A percentile compares a stretch with the other conserved stretches of the same genome.
These are phyloP conservation scores for Schizaphis graminum DNA, from an alignment of 2,888 invertebrate genomes.

Conservation along the genomic window DNA sequence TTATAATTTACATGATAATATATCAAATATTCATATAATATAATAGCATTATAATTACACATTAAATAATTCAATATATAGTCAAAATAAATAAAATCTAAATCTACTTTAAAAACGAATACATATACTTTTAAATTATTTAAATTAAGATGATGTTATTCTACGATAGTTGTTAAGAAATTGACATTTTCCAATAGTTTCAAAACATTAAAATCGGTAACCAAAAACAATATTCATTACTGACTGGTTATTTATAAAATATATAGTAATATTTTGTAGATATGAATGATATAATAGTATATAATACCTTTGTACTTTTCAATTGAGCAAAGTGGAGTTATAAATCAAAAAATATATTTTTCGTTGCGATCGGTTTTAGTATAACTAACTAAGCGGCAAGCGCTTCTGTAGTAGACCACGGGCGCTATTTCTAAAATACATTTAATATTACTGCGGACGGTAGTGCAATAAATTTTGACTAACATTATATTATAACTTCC, in stretches of 20 bases:
- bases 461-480: conserved; percentile 53
- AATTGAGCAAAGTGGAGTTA: conserved; percentile 21
- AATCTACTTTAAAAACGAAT: neutral
- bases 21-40: neutral
- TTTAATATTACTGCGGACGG: conserved; percentile 3
- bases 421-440: conserved; percentile 32
- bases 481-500: conserved; percentile 46
- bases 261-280: neutral
- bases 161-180: neutral
- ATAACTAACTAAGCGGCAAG: neutral
- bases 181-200: neutral
- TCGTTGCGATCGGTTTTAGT: neutral
- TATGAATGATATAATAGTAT: neutral
- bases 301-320: conserved; percentile 30
- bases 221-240: neutral
- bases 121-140: neutral
- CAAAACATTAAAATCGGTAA: neutral
- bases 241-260: neutral
- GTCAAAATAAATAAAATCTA: neutral
- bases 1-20: neutral
- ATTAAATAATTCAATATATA: neutral
- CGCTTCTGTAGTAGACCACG: conserved; percentile 27
- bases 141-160: neutral
- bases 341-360: conserved; percentile 11
- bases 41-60: neutral